phyloP scores from a whole-genome alignment of 2,888 invertebrate species.

The Dioctria rufipes region DNA sequence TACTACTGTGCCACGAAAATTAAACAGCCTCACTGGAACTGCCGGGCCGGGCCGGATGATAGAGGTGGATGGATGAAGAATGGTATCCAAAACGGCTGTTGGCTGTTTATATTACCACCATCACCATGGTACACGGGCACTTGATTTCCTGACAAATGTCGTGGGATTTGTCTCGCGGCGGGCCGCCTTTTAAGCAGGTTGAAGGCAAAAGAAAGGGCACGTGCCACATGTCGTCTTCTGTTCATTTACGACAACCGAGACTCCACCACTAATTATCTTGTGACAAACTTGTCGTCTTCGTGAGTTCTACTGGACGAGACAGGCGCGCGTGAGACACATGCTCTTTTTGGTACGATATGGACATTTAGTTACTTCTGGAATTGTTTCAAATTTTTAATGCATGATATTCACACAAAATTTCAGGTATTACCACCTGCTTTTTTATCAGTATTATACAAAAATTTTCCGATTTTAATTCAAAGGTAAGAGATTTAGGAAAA shows the following conservation, averaged over 20 bases:
- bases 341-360: neutral
- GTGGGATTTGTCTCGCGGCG: neutral
- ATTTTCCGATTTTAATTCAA: too few relatives aligned
- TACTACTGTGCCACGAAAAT: neutral
- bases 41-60: neutral
- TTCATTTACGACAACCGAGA: slow-evolving; percentile 14
- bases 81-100: neutral
- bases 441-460: neutral
- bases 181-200: slow-evolving; percentile 11
- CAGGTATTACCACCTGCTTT: slow-evolving; percentile 1
- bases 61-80: neutral
- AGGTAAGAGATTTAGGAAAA: neutral
- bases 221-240: slow-evolving; percentile 25
- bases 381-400: neutral
- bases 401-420: neutral
- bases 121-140: neutral
- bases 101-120: neutral
- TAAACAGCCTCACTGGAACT: neutral
- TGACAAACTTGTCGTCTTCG: slow-evolving; percentile 3
- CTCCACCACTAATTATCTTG: slow-evolving; percentile 29
- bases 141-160: slow-evolving; percentile 12
- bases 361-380: neutral
- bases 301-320: neutral
- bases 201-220: slow-evolving; percentile 6
- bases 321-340: slow-evolving; percentile 6